Evolutionary conservation across 2,888 invertebrate species (phyloP), one percentile per base, ranked within the genome.

Genomic region (Bhutanitis thaidina): DNA sequence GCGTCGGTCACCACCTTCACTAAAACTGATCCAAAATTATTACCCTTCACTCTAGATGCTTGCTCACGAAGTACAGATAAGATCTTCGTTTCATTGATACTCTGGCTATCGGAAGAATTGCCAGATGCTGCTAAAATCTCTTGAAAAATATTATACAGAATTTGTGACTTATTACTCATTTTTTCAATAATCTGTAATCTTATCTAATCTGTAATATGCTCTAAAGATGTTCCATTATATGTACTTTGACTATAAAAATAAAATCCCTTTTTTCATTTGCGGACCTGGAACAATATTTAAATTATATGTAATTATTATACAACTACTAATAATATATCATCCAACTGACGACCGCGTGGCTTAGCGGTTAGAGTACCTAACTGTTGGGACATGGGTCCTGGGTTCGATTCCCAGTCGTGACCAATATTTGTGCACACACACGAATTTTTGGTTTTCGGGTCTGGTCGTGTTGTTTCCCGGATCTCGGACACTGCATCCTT

Each of bases 81-180:
- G 34, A 89, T 86, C 55, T 81, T 80, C 0, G 80, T 77, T 56
- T 87, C 82, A 64, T 88, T 85, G 47, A 85, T 72, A 10, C 58
- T 62, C 30, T 59, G 58, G 12, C 54, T 71, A 3, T 81, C 79
- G 0, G 85, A 72, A 0, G 79, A 72, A 53, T 86, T 86, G 0
- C 81, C 85, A n/a, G 85, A 84, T 8, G 85, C 86, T 0, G 85
- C 85, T 1, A 86, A 65, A 16, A 87, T 86, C 57, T 85, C 80
- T 70, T 87, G 83, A 73, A 89, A 89, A 59, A 89, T 85, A 27
- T 84, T 78, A 66, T 81, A 56, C 34, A 87, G 67, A 4, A 76
- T 78, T 38, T 82, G 84, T 39, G 87, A 75, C 65, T 79, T 80
- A 67, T 86, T 85, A 51, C 82, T 61, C 88, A 89, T 88, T 52